A percentile compares a stretch with the other conserved stretches of the same genome.
Conservation (phyloP, 2,888 invertebrate species). For the Noctua janthe region DNA sequence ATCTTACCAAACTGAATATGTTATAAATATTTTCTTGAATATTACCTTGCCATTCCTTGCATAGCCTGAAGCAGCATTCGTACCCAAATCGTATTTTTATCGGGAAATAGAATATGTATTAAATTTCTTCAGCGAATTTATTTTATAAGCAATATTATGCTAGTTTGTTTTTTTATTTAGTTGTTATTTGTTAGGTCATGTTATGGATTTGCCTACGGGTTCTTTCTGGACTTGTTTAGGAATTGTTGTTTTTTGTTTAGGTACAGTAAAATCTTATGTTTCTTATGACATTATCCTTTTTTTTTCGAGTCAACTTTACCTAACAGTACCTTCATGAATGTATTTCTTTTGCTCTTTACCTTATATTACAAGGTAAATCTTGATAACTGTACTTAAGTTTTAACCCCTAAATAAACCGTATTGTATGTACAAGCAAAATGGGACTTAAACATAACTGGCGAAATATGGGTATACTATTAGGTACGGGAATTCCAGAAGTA, state of each 20-base stretch:
- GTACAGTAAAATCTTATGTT: background rate
- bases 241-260: background rate
- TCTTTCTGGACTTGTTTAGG: background rate
- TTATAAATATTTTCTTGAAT: constrained; percentile 58
- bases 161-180: constrained; percentile 28
- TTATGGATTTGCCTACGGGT: background rate
- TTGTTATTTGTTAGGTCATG: background rate
- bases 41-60: constrained; percentile 59
- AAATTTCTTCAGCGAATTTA: constrained; percentile 61
- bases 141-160: constrained; percentile 36
- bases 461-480: too few species aligned
- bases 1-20: constrained; percentile 45
- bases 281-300: background rate
- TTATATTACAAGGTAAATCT: background rate
- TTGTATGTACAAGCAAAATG: background rate
- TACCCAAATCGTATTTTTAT: constrained; percentile 70
- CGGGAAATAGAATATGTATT: constrained; percentile 71
- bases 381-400: background rate
- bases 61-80: constrained; percentile 65
- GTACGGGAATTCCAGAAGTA: too few species aligned
- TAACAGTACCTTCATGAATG: rapidly evolving
- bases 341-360: background rate
- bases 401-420: background rate
- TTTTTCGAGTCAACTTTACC: background rate
- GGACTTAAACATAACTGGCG: too few species aligned